Conservation (phyloP, 2,797 vertebrate genomes). For the Kryptopterus vitreolus region DNA sequence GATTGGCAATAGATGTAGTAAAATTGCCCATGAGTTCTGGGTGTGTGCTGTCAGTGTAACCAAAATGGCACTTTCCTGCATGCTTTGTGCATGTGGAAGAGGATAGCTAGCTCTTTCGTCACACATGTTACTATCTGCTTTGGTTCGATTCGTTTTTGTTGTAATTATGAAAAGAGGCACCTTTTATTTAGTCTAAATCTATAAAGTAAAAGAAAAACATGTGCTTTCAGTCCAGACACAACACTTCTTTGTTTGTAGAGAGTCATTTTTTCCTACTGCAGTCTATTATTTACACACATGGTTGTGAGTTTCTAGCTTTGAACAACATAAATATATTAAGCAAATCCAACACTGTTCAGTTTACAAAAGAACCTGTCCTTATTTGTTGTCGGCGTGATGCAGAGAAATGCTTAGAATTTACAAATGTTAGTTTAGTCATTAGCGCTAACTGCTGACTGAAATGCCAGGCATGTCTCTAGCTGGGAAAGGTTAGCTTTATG, state of each 20-base stretch:
- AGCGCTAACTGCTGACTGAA: conserved; percentile 11
- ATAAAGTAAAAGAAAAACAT: background rate
- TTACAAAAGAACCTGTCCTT: conserved; percentile 2
- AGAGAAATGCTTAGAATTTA: conserved; percentile 17
- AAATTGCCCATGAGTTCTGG: background rate
- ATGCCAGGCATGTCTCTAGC: background rate
- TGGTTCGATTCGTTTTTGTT: background rate
- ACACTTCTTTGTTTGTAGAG: background rate
- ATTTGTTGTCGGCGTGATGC: conserved; percentile 1
- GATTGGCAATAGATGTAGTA: no score
- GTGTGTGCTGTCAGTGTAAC: background rate
- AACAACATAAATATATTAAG: background rate
- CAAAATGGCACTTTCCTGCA: background rate
- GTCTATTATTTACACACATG: background rate
- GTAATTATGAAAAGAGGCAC: background rate
- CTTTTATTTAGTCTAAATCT: background rate
- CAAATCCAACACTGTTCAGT: background rate
- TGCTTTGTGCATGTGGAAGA: background rate
- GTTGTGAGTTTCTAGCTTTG: conserved; percentile 4
- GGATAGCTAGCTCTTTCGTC: background rate
- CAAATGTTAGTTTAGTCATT: conserved; percentile 33
- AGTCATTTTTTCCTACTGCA: background rate
- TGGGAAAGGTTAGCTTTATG: background rate
- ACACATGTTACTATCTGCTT: background rate
- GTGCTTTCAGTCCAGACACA: background rate